Evolutionary conservation across 2,113 vertebrate genomes (phyloP).

Genomic region (Apeltes quadracus): DNA sequence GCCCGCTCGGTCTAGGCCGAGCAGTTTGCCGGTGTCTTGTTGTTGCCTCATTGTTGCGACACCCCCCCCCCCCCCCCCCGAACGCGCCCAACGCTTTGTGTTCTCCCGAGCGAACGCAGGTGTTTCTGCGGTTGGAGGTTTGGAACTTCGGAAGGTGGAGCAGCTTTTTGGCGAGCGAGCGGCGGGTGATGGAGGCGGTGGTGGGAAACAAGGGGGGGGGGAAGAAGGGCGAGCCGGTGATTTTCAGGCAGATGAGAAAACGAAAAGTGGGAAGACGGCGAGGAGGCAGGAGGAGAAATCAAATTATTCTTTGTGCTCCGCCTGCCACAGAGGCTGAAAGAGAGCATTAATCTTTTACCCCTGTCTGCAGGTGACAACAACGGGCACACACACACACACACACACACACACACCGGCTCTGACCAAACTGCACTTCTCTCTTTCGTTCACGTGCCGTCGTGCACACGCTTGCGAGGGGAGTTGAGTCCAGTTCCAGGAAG

Average conservation of each 20-base stretch:
- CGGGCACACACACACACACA: slow-evolving; percentile 31
- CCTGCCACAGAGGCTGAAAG: slow-evolving; percentile 70
- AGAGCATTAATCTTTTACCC: slow-evolving; percentile 75
- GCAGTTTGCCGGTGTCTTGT: slow-evolving; percentile 70
- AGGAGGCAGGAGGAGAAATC: slow-evolving; percentile 72
- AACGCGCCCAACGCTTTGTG: slow-evolving; percentile 35
- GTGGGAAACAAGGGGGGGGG: slow-evolving; percentile 13
- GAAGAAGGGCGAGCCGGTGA: slow-evolving; percentile 34
- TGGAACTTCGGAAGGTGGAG: slow-evolving; percentile 26
- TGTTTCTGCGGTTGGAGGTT: slow-evolving; percentile 35
- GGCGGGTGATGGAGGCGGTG: not conserved
- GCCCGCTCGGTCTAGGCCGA: slow-evolving; percentile 70
- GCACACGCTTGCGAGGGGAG: slow-evolving; percentile 19
- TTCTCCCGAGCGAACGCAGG: slow-evolving; percentile 49
- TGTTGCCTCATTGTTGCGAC: slow-evolving; percentile 78
- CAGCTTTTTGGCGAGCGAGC: slow-evolving; percentile 12
- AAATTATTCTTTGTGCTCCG: slow-evolving; percentile 76
- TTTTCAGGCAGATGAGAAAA: slow-evolving; percentile 66
- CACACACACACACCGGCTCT: slow-evolving; percentile 20
- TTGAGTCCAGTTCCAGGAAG: slow-evolving; percentile 1
- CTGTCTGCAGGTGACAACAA: slow-evolving; percentile 65
- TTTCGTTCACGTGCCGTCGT: slow-evolving; percentile 41
- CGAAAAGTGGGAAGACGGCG: slow-evolving; percentile 54
- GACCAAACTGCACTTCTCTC: slow-evolving; percentile 37
- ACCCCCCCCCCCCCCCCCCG: slow-evolving; percentile 73